These are phyloP conservation scores for Eidolon helvum DNA, from an alignment of 2,113 vertebrate species.

Conservation along the genomic window DNA sequence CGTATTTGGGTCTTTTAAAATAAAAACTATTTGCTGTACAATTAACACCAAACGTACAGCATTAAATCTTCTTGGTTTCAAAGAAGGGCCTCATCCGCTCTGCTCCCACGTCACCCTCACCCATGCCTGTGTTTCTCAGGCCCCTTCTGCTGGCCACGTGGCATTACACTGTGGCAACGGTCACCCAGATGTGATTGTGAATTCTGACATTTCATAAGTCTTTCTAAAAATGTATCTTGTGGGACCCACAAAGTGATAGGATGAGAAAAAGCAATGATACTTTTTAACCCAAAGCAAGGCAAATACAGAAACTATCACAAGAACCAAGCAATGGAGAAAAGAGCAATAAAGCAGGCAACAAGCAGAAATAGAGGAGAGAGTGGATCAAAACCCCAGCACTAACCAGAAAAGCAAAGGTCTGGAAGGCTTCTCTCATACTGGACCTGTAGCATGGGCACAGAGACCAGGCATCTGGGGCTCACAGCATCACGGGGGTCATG, in stretches of 20 bases:
- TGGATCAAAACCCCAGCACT: too few relatives aligned
- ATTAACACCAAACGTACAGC: not conserved
- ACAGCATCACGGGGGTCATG: not conserved
- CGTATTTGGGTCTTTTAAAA: not conserved
- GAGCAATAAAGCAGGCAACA: not conserved
- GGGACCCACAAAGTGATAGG: not conserved
- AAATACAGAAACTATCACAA: not conserved
- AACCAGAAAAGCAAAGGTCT: not conserved
- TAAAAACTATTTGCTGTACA: not conserved
- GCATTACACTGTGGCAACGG: not conserved
- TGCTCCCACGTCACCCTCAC: not conserved
- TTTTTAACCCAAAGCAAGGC: not conserved
- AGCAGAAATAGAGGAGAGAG: fast-evolving
- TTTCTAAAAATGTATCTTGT: constrained; percentile 7
- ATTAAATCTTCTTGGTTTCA: fast-evolving
- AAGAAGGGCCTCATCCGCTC: not conserved
- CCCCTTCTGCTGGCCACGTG: not conserved
- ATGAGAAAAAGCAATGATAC: not conserved
- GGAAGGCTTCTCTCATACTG: not conserved
- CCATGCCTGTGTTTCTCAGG: not conserved
- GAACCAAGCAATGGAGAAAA: not conserved
- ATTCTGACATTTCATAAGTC: constrained; percentile 20
- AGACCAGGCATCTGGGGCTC: not conserved
- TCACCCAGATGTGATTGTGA: not conserved
- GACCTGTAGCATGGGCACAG: not conserved